Percentiles rank a stretch among this genome's conserved stretches.
These are phyloP conservation scores for Megaceryle alcyon DNA, from an alignment of 2,797 vertebrate genomes.

Conservation along the genomic window DNA sequence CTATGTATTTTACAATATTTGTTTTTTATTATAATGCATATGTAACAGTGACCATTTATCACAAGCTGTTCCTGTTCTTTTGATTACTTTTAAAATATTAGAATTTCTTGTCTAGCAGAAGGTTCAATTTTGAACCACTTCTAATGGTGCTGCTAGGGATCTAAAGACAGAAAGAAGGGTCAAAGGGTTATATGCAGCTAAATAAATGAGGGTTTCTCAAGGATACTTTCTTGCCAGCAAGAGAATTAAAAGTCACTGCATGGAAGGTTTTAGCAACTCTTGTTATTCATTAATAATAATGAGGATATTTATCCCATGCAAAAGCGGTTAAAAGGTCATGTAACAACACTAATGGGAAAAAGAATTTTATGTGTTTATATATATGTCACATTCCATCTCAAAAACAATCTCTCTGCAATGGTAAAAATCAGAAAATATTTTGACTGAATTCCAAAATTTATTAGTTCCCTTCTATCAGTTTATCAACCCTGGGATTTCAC, in stretches of 20 bases:
- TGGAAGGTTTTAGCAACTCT: neutral
- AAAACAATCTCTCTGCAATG: neutral
- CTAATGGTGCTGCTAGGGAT: neutral
- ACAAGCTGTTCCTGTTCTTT: neutral
- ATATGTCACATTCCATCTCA: neutral
- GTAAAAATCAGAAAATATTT: neutral
- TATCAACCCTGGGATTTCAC: neutral
- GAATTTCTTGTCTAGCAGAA: neutral
- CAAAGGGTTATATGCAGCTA: neutral
- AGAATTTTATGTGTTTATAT: slow-evolving; percentile 1
- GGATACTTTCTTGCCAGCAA: neutral
- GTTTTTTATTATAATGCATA: neutral
- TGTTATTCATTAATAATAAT: neutral
- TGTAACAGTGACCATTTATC: neutral
- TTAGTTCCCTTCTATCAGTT: neutral
- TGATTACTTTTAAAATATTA: neutral
- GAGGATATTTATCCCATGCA: neutral
- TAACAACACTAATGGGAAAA: neutral
- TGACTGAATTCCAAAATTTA: neutral
- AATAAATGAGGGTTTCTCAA: neutral
- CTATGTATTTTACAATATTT: neutral
- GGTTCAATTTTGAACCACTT: neutral
- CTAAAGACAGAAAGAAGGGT: slow-evolving; percentile 7
- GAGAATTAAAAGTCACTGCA: neutral
- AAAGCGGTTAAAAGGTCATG: neutral